Evolutionary conservation across 1,140 invertebrate species (phyloP), one percentile per base, ranked within the genome.

Genomic region (Copidosoma floridanum): DNA sequence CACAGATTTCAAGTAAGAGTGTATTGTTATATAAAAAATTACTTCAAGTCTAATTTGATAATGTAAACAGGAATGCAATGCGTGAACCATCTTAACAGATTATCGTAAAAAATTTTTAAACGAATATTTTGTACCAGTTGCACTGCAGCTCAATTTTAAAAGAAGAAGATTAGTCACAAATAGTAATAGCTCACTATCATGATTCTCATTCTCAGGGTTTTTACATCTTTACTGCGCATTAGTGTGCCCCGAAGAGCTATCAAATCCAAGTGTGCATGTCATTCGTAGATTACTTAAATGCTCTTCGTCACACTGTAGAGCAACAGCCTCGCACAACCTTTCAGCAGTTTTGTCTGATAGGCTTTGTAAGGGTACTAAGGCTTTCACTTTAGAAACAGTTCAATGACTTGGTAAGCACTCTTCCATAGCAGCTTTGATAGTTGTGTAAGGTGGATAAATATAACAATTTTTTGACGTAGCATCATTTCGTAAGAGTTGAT

Each of bases 261-360:
- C 51, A 21, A 53, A 53, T 4, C 51, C 21, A 5, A 41, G 18
- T 14, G 37, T 53, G 1, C 20, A 23, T 4, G 26, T 12, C 12
- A 53, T 12, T 40, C 24, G 32, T 38, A 55, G 44, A 32, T 44
- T n/a, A 18, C 20, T 12, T 44, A 46, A 44, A 46, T 56, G 16
- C 1, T 24, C 4, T 18, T 56, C 21, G 24, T 44, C 40, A 24
- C 53, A 56, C 10, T 46, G 18, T 29, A 20, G 20, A 44, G 41
- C 41, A 3, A 56, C 53, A 46, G 12, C 11, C n/a, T 56, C 40
- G 27, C 53, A 56, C 12, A 56, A 56, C n/a, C 53, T 24, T 20
- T 35, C 41, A 43, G 14, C 23, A 21, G 53, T 20, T 10, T 46
- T 56, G 12, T 56, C 35, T 11, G 46, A 24, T 26, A 56, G 29